Percentiles rank a stretch among this genome's conserved stretches.
Conservation (phyloP, 2,888 invertebrate genomes). For the Microplitis deprimator region DNA sequence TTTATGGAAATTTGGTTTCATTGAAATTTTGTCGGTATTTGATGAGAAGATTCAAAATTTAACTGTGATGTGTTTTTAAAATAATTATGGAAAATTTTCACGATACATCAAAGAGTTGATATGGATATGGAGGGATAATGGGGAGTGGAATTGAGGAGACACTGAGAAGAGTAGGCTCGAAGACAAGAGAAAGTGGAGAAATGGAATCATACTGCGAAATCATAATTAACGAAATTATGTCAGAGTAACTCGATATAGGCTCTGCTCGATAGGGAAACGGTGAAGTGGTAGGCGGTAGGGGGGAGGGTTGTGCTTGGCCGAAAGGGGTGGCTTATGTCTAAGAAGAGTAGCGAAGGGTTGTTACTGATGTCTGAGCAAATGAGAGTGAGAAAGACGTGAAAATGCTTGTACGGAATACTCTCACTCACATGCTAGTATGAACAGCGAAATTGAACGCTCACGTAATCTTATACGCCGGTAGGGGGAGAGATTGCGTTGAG, state of each 20-base stretch:
- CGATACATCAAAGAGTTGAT: not conserved
- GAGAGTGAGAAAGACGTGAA: constrained; percentile 25
- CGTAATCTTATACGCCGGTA: constrained; percentile 46
- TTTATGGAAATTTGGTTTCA: not conserved
- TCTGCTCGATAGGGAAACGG: constrained; percentile 51
- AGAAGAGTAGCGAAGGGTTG: constrained; percentile 58
- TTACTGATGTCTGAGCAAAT: constrained; percentile 21
- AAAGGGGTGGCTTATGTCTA: constrained; percentile 58
- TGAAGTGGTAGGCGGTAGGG: constrained; percentile 38
- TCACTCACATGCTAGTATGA: constrained; percentile 52
- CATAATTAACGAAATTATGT: constrained; percentile 71
- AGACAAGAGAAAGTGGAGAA: constrained; percentile 16
- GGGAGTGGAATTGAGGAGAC: not conserved
- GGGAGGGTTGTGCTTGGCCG: constrained; percentile 19
- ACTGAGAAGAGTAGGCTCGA: constrained; percentile 8
- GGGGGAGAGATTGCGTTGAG: constrained; percentile 14
- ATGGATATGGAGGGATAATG: not conserved
- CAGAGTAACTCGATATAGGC: constrained; percentile 69
- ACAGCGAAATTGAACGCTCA: constrained; percentile 59
- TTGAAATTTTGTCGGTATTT: not conserved
- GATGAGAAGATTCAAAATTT: no score
- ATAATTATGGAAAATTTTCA: not conserved
- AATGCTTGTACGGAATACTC: constrained; percentile 36
- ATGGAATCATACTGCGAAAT: constrained; percentile 66
- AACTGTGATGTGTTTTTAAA: not conserved